Base-by-base conservation (phyloP, 2,888 invertebrate genomes). In the Salpingus planirostris region DNA sequence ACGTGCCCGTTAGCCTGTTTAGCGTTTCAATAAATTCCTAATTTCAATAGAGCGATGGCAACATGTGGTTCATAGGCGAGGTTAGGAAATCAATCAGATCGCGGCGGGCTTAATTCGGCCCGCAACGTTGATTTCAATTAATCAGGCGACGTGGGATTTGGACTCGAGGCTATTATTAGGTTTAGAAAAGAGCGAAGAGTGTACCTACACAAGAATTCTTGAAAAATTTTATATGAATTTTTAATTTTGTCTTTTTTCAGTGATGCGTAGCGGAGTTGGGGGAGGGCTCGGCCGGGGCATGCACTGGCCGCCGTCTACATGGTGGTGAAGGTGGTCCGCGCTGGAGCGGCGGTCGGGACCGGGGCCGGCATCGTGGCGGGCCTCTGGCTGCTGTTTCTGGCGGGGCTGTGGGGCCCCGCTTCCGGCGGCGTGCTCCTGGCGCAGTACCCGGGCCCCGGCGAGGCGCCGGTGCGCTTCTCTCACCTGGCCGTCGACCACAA, bases 391-490 rank as follows among this genome's bases (percentile, higher is more conserved):
- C 50, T 62, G 52, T 55, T 59, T 37, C 40, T 47, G 55, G 53
- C 60, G 56, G 56, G 61, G 59, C 55, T 59, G 46, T 60, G 60
- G 58, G 55, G 52, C 40, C 52, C 57, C 54, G 60, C 55, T 44
- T 52, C 47, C 37, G 60, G 59, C 44, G 65, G 64, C 33, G 50
- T 54, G 43, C 55, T 64, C 47, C 52, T 64, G 48, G 64, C 63
- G 47, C 65, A 63, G 49, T 65, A 60, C 54, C 64, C 64, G 42
- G 53, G 59, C 54, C 56, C 63, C 48, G 55, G 54, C 44, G 57
- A 59, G 42, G 53, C 55, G 31, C 53, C 57, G 30, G 49, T 59
- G 41, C 59, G 53, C 23, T 61, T 65, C 45, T 57, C 61, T 33
- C 65, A 65, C 47, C 52, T 65, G 49, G 62, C 60, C 27, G 49